These are phyloP conservation scores for Mesodorylaimus sp. DNA, from an alignment of 2,888 invertebrate species.

Conservation along the genomic window DNA sequence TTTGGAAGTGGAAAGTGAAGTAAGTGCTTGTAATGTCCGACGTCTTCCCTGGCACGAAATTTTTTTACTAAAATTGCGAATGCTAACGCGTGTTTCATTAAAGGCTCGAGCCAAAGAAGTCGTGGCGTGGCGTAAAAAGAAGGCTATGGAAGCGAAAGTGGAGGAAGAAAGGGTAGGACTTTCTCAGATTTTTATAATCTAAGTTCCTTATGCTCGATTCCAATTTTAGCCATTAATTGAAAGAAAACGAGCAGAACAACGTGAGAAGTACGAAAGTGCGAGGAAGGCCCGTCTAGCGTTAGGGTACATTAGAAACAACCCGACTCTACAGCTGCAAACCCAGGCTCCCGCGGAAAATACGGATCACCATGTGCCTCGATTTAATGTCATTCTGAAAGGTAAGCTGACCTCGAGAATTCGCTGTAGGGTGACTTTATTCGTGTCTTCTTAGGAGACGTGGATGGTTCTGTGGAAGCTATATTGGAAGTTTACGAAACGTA, in stretches of 20 bases:
- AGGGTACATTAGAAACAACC: slow-evolving; percentile 1
- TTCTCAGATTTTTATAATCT: slow-evolving; percentile 40
- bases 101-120: slow-evolving; percentile 44
- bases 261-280: slow-evolving; percentile 18
- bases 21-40: slow-evolving; percentile 19
- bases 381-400: slow-evolving; percentile 16
- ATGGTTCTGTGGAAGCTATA: slow-evolving; percentile 87
- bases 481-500: slow-evolving; percentile 74
- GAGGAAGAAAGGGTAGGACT: slow-evolving; percentile 46
- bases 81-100: neutral
- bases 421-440: neutral
- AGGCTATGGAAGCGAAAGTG: slow-evolving; percentile 44
- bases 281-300: neutral
- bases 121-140: slow-evolving; percentile 45
- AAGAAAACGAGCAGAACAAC: slow-evolving; percentile 18
- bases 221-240: slow-evolving; percentile 6
- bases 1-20: slow-evolving; percentile 60
- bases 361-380: slow-evolving; percentile 14
- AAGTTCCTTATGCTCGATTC: neutral
- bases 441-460: slow-evolving; percentile 88
- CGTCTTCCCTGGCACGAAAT: neutral
- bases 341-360: too few species aligned
- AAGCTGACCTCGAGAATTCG: neutral
- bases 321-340: neutral
- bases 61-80: neutral